Base-by-base conservation (phyloP, 2,888 invertebrate genomes). In the Pteria penguin region DNA sequence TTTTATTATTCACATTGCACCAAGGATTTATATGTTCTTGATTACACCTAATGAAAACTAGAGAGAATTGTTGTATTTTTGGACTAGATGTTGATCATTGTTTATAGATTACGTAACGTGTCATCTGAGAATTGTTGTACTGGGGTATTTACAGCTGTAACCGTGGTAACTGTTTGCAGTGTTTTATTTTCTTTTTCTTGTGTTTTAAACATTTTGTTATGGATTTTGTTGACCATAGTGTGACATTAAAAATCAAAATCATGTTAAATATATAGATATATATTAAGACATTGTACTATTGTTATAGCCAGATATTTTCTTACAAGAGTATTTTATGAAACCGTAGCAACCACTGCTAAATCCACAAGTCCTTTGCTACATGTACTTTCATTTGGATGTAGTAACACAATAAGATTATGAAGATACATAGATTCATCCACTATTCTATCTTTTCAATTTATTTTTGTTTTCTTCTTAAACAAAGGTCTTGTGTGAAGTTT, bases 101-200 rank as follows among this genome's bases (percentile, higher is more conserved):
- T 45, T 8, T 45, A 8, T 14, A 45, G 45, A 18, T 45, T 18
- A 45, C 45, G 8, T 18, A 45, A 18, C 27, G 60, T 60, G 29
- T 27, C 4, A 26, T 55, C 55, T 55, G 55, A 22, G 55, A 60
- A 22, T 22, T 60, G 60, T 60, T 60, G 60, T 60, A 60, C 5
- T 45, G 8, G 60, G 60, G 60, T 26, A 26, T 26, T 60, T 22
- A 60, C 22, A 22, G 27, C 27, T 26, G 60, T 27, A 26, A 26
- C 27, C 27, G 14, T 60, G 27, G 57, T 67, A 54, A 55, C 24
- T 67, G 67, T 67, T 67, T 67, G 67, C 67, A 55, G 67, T 67
- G 67, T 67, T 67, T 31, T 55, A 26, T 57, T 57, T 24, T 60
- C 60, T 27, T 27, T 60, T 27, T 60, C 27, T 60, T 60, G 27